Evolutionary conservation across 2,797 vertebrate species (phyloP).

Genomic region (Propithecus deckenii): DNA sequence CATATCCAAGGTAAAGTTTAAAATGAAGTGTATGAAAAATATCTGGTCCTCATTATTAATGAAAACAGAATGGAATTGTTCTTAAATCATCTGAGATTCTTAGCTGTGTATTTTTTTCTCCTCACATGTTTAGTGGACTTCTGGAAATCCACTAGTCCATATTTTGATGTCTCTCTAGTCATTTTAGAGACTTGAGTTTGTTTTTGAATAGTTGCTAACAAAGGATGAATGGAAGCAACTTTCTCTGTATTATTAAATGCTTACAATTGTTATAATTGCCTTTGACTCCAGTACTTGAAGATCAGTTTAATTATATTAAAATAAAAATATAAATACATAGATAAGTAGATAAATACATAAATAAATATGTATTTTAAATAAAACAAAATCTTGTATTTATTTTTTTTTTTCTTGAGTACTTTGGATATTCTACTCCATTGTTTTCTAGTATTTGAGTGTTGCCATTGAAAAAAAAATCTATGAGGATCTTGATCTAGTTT

Average conservation of each 20-base stretch:
- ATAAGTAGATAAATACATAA: neutral
- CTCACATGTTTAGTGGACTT: accelerated
- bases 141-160: neutral
- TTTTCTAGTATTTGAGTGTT: neutral
- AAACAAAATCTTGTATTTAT: too few species aligned
- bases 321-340: neutral
- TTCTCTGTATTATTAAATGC: neutral
- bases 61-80: neutral
- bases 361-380: too few species aligned
- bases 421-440: neutral
- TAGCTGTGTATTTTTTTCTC: neutral
- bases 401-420: too few species aligned
- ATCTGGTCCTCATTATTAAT: neutral
- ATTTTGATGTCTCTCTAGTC: neutral
- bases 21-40: neutral
- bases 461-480: neutral
- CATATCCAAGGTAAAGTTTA: neutral
- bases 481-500: neutral
- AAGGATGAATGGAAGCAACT: neutral
- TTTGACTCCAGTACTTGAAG: neutral
- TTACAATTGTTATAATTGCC: neutral
- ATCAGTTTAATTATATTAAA: neutral
- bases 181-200: neutral
- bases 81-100: neutral
- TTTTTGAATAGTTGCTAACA: neutral